A percentile compares a stretch with the other conserved stretches of the same genome.
These are phyloP conservation scores for Ammodytes marinus DNA, from an alignment of 2,113 vertebrate genomes.

Conservation along the genomic window DNA sequence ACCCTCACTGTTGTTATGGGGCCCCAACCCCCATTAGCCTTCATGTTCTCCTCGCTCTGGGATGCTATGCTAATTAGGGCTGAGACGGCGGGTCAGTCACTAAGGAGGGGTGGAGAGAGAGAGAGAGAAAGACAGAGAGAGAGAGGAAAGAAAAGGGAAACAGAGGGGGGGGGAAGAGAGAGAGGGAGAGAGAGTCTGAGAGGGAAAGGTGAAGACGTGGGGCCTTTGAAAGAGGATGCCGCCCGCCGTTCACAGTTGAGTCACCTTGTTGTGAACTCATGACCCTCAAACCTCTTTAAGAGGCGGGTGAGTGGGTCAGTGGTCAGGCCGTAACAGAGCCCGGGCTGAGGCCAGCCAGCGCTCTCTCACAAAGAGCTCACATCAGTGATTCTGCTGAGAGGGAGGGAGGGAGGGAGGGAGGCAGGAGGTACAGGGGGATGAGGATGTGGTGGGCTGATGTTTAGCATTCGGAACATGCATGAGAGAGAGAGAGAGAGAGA, in stretches of 20 bases:
- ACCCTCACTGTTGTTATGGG: conserved; percentile 62
- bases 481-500: conserved; percentile 16
- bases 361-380: conserved; percentile 77
- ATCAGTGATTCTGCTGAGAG: conserved; percentile 72
- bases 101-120: conserved; percentile 38
- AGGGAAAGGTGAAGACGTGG: conserved; percentile 71
- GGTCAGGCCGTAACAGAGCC: conserved; percentile 79
- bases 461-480: conserved; percentile 66
- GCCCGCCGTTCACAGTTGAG: conserved; percentile 77
- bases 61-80: conserved; percentile 84
- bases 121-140: conserved; percentile 22
- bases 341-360: conserved; percentile 62
- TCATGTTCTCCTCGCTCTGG: conserved; percentile 78
- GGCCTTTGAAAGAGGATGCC: conserved; percentile 82
- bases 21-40: conserved; percentile 75
- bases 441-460: conserved; percentile 52
- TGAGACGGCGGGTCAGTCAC: conserved; percentile 67
- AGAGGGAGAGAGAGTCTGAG: conserved; percentile 44
- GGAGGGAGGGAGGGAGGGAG: conserved; percentile 45
- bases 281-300: conserved; percentile 84
- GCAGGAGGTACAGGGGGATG: conserved; percentile 55
- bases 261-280: conserved; percentile 84
- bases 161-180: conserved; percentile 18
- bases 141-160: conserved; percentile 47
- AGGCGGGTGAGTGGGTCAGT: conserved; percentile 80